Evolutionary conservation across 2,888 invertebrate genomes (phyloP), one percentile per base, ranked within the genome.

Genomic region (Acronicta aceris): DNA sequence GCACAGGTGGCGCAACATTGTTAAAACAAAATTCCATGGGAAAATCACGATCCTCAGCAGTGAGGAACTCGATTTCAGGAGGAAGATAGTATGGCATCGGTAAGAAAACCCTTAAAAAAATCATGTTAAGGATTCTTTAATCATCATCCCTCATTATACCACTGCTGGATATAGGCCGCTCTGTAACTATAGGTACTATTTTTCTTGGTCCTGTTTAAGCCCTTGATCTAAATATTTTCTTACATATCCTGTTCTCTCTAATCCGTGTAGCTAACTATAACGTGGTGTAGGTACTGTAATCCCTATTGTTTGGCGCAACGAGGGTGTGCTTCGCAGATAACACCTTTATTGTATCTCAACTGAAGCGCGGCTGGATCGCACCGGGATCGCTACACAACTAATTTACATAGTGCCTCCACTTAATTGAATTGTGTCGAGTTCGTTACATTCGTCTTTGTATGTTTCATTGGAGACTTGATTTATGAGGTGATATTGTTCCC

Each of bases 341-440:
- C 79, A 75, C 65, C 78, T 75, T 72, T 76, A 82, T 83, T 83
- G 82, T 85, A 81, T 82, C 83, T 81, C 76, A 73, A 77, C 79
- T 82, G 81, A 76, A 71, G 68, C 74, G 76, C 81, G 72, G 68
- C 66, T 75, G 76, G 75, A 74, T 75, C 74, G 72, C 81, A 71
- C 68, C 66, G 76, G 76, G 76, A 74, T 75, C 74, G 74, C 73
- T 65, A 76, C 73, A 79, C 72, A 80, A 73, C 83, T 85, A 81
- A 86, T 87, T 87, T 86, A 84, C 86, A 87, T 86, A 85, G 79
- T 75, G 70, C 58, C 76, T 48, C 51, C 72, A 72, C 65, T 80
- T 85, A 85, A 86, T 85, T 84, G 86, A 85, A 86, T 83, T 75
- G 79, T 63, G 75, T 74, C 52, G 57, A 68, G 70, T 71, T 71